Base-by-base conservation (phyloP, 2,113 vertebrate genomes). In the Rhadina sibilatrix region DNA sequence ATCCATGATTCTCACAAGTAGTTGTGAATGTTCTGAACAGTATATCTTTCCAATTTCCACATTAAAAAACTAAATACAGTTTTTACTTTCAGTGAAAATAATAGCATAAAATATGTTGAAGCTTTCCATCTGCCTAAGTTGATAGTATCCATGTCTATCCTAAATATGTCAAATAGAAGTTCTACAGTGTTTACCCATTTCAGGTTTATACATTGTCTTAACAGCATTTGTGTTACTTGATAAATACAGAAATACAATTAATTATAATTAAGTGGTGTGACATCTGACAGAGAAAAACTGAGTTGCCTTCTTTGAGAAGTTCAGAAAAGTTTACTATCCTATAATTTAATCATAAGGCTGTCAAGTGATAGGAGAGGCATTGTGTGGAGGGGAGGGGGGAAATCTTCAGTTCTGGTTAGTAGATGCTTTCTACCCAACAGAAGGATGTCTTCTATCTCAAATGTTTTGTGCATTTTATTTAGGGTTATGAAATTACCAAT, bases 311-410 rank as follows among this genome's bases (percentile, higher is more conserved):
- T 60, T 25, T 28, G 23, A 44, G n/a, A 89, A 74, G 42, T 44
- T 89, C 37, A 69, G 53, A 35, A 49, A 80, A 61, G 18, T 81
- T 89, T 83, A 28, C 21, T 74, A 8, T 23, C 21, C 16, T 37
- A 25, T 40, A 52, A 79, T 44, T 77, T 68, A 70, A 59, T 75
- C 40, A 42, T 25, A 35, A 33, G 28, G 4, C 74, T 82, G 35
- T 54, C 4, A 5, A 54, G 35, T 59, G 38, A 50, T 28, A 54
- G 47, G 46, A 91, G 10, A 9, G 22, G 4, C 42, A 61, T 54
- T 4, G 1, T 50, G 56, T 16, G 22, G 64, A 49, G 24, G 12
- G 5, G 6, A 63, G 3, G 5, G 8, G 13, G 5, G 2, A 12
- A 47, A 38, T 25, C 35, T 47, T 65, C 59, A 50, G 5, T 38